Percentiles rank a stretch among this genome's conserved stretches.
Evolutionary conservation across 2,888 invertebrate species (phyloP).

Genomic region (Synergus umbraculus): DNA sequence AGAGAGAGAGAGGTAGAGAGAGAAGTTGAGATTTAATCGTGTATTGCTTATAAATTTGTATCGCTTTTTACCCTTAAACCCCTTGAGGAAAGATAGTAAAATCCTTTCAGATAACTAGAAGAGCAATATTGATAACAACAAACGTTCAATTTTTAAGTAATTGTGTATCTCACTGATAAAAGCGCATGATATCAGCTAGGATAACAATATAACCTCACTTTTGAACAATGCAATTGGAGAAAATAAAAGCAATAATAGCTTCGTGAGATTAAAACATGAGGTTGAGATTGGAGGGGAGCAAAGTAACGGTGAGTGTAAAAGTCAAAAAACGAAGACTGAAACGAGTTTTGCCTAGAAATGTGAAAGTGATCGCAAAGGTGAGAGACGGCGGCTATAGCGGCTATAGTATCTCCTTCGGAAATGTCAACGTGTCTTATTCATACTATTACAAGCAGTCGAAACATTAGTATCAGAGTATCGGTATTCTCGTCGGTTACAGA

Average conservation of each 20-base stretch:
- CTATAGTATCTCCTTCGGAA: constrained; percentile 6
- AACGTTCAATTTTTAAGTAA: neutral
- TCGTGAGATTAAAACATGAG: constrained; percentile 3
- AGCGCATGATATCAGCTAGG: neutral
- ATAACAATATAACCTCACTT: constrained; percentile 34
- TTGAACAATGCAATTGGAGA: neutral
- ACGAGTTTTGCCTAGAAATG: constrained; percentile 40
- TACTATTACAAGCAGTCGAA: constrained; percentile 14
- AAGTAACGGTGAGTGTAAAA: constrained; percentile 32
- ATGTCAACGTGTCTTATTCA: constrained; percentile 38
- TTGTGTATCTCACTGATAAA: constrained; percentile 5
- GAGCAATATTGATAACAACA: neutral
- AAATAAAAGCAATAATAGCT: constrained; percentile 21
- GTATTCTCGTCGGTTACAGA: neutral
- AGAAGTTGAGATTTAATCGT: neutral
- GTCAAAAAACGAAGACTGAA: constrained; percentile 31
- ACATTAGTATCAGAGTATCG: neutral
- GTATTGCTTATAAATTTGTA: neutral
- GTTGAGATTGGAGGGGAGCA: constrained; percentile 6
- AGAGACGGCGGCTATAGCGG: constrained; percentile 5
- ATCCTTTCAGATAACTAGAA: neutral
- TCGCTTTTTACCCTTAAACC: neutral
- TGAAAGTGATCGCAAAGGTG: constrained; percentile 38
- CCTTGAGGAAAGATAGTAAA: neutral
- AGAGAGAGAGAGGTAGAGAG: neutral